Evolutionary conservation across 2,113 vertebrate species (phyloP), one percentile per base, ranked within the genome.

Genomic region (Caloenas nicobarica): DNA sequence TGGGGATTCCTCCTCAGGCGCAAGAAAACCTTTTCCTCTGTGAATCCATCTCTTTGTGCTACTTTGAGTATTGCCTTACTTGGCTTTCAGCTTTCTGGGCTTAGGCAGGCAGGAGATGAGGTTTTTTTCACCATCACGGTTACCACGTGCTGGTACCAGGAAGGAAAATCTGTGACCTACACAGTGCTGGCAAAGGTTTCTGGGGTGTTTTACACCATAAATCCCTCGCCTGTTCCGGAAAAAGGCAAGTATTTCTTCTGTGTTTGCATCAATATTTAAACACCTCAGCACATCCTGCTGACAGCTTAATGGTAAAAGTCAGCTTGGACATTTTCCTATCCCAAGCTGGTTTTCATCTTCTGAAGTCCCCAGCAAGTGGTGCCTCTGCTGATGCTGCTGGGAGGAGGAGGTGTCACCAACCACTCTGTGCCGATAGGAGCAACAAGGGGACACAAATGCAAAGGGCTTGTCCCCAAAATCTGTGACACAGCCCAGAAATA

Each of bases 261-360:
- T 74, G 42, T 76, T 91, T 72, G 51, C 79, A 93, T 93, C 70
- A 96, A 83, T 95, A 89, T 88, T 96, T 93, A 86, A 96, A 88
- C 68, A 74, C 34, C 38, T 81, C 73, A 68, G 69, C n/a, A 54
- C 42, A 89, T 82, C 74, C 58, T 89, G 74, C 85, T 91, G 71
- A 91, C 54, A 66, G 71, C 57, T 77, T 79, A 89, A 77, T 26
- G 14, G 36, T 77, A 73, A 33, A 80, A 91, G 40, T 84, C 42
- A 72, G 25, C n/a, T 74, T 87, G 61, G 91, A 50, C 7, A 3
- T 89, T 80, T 91, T 94, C 58, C 74, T 76, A 86, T 22, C 29
- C 40, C 0, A 5, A 46, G 23, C 9, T 10, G 2, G 36, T 82
- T 85, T 76, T 76, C 23, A 48, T 23, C 28, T 36, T 79, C 62